phyloP scores from a whole-genome alignment of 2,888 invertebrate species.

The Drosophila paramelanica region DNA sequence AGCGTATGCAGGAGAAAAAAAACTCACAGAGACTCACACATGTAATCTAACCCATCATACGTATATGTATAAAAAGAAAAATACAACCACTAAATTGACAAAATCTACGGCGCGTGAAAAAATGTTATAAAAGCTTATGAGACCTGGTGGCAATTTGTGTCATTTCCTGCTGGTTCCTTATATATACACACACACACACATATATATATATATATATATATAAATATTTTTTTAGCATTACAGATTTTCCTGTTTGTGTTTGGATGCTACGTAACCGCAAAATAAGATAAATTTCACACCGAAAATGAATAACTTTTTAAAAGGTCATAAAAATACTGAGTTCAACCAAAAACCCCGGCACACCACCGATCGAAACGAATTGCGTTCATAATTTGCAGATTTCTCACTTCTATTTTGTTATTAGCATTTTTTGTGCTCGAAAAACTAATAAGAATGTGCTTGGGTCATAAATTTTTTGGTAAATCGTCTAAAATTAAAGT shows the following conservation, averaged over 20 bases:
- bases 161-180: slow-evolving; percentile 16
- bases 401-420: slow-evolving; percentile 38
- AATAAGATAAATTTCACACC: slow-evolving; percentile 58
- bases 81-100: slow-evolving; percentile 42
- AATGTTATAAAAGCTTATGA: slow-evolving; percentile 59
- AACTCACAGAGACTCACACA: slow-evolving; percentile 24
- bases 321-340: slow-evolving; percentile 31
- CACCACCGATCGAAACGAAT: slow-evolving; percentile 30
- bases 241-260: slow-evolving; percentile 8
- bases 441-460: slow-evolving; percentile 55
- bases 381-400: slow-evolving; percentile 43
- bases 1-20: slow-evolving; percentile 4
- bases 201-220: not conserved
- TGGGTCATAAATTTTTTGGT: slow-evolving; percentile 47
- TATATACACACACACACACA: not conserved
- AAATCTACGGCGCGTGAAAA: slow-evolving; percentile 63
- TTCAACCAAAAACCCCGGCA: slow-evolving; percentile 13
- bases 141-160: slow-evolving; percentile 39
- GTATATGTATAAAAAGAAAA: slow-evolving; percentile 7
- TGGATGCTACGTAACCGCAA: slow-evolving; percentile 44
- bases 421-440: slow-evolving; percentile 5
- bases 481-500: slow-evolving; percentile 55
- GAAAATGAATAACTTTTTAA: slow-evolving; percentile 55
- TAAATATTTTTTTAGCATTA: slow-evolving; percentile 24
- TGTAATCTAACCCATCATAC: slow-evolving; percentile 23